phyloP scores from a whole-genome alignment of 2,113 vertebrate species.

The Entomyzon cyanotis region DNA sequence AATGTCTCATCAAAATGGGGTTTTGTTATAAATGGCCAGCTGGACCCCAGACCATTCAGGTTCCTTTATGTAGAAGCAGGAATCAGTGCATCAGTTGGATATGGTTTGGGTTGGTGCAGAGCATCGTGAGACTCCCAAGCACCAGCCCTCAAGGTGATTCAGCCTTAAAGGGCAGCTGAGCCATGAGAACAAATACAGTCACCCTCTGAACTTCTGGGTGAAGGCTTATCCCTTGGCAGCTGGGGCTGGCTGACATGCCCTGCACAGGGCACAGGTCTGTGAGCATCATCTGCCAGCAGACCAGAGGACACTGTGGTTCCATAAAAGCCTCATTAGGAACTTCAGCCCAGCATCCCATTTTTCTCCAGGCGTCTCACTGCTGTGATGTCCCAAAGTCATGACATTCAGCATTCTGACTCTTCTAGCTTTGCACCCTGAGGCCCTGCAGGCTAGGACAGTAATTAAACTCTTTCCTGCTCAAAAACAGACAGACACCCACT shows the following conservation, averaged over 20 bases:
- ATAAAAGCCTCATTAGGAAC: neutral
- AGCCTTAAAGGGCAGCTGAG: neutral
- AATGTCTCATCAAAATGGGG: rapidly evolving
- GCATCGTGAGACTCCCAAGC: neutral
- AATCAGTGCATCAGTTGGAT: neutral
- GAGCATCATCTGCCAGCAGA: neutral
- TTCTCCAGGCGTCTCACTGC: neutral
- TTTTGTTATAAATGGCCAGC: neutral
- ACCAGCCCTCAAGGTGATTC: neutral
- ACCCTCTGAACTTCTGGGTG: neutral
- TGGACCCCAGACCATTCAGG: neutral
- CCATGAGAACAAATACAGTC: neutral
- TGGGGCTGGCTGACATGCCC: neutral
- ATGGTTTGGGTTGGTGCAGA: neutral
- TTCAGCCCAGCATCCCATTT: neutral
- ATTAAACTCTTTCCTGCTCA: neutral
- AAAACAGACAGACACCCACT: neutral
- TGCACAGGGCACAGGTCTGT: neutral
- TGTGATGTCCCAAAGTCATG: neutral
- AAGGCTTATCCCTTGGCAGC: neutral
- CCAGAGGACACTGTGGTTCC: neutral
- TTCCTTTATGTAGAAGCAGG: neutral
- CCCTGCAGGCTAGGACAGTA: neutral
- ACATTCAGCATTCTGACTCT: neutral
- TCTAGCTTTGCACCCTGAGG: neutral